phyloP scores from a whole-genome alignment of 2,797 vertebrate species.

The Tokudaia muenninki region DNA sequence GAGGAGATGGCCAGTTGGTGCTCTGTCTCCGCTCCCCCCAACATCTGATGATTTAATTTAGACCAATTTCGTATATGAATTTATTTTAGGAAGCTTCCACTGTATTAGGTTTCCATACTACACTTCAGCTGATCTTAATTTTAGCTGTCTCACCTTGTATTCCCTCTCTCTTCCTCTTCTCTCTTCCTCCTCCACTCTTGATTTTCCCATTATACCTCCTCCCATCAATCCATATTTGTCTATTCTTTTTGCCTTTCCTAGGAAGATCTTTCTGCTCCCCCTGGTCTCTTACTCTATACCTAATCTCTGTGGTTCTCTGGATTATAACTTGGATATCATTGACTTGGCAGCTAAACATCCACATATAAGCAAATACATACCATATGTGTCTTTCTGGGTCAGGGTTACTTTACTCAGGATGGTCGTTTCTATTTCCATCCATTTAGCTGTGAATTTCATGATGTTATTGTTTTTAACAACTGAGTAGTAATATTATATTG shows the following conservation, averaged over 20 bases:
- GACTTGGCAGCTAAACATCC: too few relatives aligned
- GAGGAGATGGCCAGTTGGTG: background rate
- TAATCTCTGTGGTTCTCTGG: too few relatives aligned
- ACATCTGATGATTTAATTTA: background rate
- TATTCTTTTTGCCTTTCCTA: background rate
- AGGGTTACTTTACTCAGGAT: too few relatives aligned
- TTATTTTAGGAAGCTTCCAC: background rate
- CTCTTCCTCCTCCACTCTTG: background rate
- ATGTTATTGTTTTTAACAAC: too few relatives aligned
- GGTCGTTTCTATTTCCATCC: too few relatives aligned
- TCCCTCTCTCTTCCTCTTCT: background rate
- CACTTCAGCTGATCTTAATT: background rate
- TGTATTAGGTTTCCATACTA: background rate
- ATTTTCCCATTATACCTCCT: background rate
- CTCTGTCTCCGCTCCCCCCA: background rate
- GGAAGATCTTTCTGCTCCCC: background rate
- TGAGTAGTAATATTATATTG: too few relatives aligned
- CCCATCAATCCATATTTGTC: background rate
- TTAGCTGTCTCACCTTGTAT: background rate
- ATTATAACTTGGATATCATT: too few relatives aligned
- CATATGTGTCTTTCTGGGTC: too few relatives aligned
- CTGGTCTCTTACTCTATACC: too few relatives aligned
- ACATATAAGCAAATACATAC: too few relatives aligned
- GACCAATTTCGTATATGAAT: background rate
- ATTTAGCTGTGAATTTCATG: too few relatives aligned